Percentiles rank a stretch among this genome's conserved stretches.
phyloP scores from a whole-genome alignment of 2,888 invertebrate species.

The Hydropsyche betteni region DNA sequence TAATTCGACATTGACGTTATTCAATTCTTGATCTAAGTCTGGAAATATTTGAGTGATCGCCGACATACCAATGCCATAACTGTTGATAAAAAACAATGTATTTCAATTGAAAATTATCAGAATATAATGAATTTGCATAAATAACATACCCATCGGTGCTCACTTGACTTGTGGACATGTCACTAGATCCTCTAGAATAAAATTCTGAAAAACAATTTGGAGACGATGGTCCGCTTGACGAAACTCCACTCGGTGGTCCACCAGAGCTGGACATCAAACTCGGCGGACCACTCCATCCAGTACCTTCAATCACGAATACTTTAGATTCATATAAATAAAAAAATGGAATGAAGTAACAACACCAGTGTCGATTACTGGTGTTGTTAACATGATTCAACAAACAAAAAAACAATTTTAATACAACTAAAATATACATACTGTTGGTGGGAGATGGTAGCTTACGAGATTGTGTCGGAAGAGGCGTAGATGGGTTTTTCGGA shows the following conservation, averaged over 20 bases:
- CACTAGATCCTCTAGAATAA: slow-evolving; percentile 68
- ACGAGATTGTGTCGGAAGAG: slow-evolving; percentile 59
- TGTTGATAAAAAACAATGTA: slow-evolving; percentile 34
- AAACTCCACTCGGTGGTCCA: slow-evolving; percentile 68
- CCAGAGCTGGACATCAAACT: slow-evolving; percentile 74
- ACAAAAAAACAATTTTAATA: too few relatives aligned
- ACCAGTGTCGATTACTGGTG: slow-evolving; percentile 54
- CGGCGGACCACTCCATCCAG: slow-evolving; percentile 87
- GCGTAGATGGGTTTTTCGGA: slow-evolving; percentile 71
- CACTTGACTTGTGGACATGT: slow-evolving; percentile 70
- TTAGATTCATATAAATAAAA: slow-evolving; percentile 17
- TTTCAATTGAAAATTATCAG: background rate
- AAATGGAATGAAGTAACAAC: slow-evolving; percentile 51
- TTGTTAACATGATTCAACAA: slow-evolving; percentile 6
- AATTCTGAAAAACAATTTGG: slow-evolving; percentile 73
- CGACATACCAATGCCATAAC: slow-evolving; percentile 56
- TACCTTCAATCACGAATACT: slow-evolving; percentile 47
- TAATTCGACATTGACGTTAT: slow-evolving; percentile 62
- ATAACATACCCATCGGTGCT: slow-evolving; percentile 69
- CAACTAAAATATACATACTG: slow-evolving; percentile 58
- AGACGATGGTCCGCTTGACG: slow-evolving; percentile 82
- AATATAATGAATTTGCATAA: background rate
- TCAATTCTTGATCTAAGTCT: slow-evolving; percentile 66
- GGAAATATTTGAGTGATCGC: slow-evolving; percentile 66
- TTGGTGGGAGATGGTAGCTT: slow-evolving; percentile 60